These are phyloP conservation scores for Agrochola litura DNA, from an alignment of 2,888 invertebrate species.

Conservation along the genomic window DNA sequence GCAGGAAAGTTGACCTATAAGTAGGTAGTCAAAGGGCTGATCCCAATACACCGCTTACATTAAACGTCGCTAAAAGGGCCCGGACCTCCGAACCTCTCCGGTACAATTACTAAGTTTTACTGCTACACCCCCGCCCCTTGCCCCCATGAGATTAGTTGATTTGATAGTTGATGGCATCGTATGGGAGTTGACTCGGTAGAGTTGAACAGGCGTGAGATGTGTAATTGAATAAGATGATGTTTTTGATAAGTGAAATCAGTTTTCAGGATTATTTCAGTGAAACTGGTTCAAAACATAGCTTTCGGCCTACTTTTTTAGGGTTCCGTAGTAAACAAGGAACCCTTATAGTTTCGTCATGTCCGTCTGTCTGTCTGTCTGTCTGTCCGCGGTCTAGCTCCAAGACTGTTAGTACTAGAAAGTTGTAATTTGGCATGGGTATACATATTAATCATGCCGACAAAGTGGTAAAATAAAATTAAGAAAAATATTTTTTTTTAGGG, in stretches of 20 bases:
- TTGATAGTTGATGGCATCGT: constrained; percentile 28
- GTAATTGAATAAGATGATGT: constrained; percentile 4
- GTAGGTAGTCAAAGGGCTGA: neutral
- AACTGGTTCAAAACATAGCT: neutral
- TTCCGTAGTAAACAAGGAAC: too few relatives aligned
- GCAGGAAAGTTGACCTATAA: too few relatives aligned
- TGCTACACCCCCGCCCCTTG: neutral
- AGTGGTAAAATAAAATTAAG: too few relatives aligned
- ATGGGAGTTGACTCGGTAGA: neutral
- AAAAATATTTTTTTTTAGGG: too few relatives aligned
- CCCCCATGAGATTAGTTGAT: constrained; percentile 17
- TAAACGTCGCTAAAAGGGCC: constrained; percentile 1
- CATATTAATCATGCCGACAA: too few relatives aligned
- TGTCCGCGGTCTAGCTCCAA: too few relatives aligned
- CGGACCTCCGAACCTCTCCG: constrained; percentile 8
- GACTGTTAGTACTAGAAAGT: too few relatives aligned
- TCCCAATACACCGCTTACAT: neutral
- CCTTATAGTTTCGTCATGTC: too few relatives aligned
- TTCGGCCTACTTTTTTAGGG: too few relatives aligned
- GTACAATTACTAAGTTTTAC: constrained; percentile 53
- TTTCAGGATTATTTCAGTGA: neutral
- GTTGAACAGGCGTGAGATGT: neutral
- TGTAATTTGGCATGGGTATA: too few relatives aligned
- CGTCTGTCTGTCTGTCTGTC: too few relatives aligned
- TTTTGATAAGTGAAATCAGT: neutral